Evolutionary conservation across 2,797 vertebrate species (phyloP).

Genomic region (Petrocephalus schoutedeni): DNA sequence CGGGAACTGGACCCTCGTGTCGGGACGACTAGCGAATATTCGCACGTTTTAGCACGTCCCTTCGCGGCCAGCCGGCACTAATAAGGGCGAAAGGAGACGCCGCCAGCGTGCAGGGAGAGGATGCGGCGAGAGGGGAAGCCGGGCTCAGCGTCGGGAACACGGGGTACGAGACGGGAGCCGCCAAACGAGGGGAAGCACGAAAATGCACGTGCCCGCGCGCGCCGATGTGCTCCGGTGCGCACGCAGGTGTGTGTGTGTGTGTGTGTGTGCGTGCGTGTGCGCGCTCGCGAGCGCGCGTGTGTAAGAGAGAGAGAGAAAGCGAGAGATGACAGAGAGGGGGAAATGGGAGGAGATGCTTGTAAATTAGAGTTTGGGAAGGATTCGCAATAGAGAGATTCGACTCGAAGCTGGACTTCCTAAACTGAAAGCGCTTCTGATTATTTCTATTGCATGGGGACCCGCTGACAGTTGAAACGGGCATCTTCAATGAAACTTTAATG

Average conservation of each 20-base stretch:
- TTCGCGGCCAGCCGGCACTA: background rate
- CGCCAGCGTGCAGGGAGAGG: background rate
- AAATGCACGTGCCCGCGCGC: background rate
- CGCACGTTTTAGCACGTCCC: background rate
- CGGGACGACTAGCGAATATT: background rate
- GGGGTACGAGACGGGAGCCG: background rate
- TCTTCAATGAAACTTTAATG: conserved; percentile 12
- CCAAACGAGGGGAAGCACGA: background rate
- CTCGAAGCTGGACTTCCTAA: conserved; percentile 7
- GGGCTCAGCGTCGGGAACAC: background rate
- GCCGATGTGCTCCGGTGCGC: background rate
- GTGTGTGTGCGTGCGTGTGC: background rate
- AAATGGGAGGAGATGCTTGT: conserved; percentile 17
- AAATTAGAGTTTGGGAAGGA: conserved; percentile 22
- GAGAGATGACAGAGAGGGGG: background rate
- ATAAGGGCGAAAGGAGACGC: background rate
- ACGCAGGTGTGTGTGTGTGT: background rate
- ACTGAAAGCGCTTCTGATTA: background rate
- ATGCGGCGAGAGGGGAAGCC: background rate
- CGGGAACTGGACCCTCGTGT: background rate
- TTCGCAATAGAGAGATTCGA: conserved; percentile 11
- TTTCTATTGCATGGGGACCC: background rate
- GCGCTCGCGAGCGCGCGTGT: background rate
- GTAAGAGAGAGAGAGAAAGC: background rate
- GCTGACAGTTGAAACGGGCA: background rate